Conservation (phyloP, 1,140 invertebrate species). For the Drosophila orena region DNA sequence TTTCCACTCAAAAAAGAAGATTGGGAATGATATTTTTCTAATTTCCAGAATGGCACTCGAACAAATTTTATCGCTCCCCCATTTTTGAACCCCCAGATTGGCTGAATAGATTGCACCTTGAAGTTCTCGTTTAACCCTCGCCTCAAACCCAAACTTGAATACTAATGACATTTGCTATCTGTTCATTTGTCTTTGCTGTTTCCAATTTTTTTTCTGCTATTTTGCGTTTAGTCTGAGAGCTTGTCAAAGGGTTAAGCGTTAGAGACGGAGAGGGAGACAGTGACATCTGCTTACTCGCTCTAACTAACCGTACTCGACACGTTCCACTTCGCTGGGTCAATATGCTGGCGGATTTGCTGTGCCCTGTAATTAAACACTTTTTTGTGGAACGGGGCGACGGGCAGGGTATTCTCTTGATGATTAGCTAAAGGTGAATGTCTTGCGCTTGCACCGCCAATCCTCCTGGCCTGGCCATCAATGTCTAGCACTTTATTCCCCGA, state of each 20-base stretch:
- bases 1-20: background rate
- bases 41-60: background rate
- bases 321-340: constrained; percentile 72
- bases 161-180: constrained; percentile 71
- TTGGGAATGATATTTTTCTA: background rate
- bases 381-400: constrained; percentile 2
- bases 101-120: constrained; percentile 19
- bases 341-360: constrained; percentile 64
- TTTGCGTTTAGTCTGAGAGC: constrained; percentile 2
- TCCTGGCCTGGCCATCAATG: constrained; percentile 9
- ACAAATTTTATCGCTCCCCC: background rate
- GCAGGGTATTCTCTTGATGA: constrained; percentile 17
- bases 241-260: constrained; percentile 67
- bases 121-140: constrained; percentile 35
- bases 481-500: constrained; percentile 24
- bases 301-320: constrained; percentile 79
- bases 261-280: background rate
- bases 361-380: constrained; percentile 74
- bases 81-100: constrained; percentile 26
- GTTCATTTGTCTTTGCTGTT: constrained; percentile 48
- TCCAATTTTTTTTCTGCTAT: constrained; percentile 13
- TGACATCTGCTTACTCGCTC: constrained; percentile 53
- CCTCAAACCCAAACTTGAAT: constrained; percentile 39
- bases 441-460: constrained; percentile 12
- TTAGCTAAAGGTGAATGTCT: constrained; percentile 55